Base-by-base conservation (phyloP, 1,140 invertebrate genomes). In the Drosophila serrata region DNA sequence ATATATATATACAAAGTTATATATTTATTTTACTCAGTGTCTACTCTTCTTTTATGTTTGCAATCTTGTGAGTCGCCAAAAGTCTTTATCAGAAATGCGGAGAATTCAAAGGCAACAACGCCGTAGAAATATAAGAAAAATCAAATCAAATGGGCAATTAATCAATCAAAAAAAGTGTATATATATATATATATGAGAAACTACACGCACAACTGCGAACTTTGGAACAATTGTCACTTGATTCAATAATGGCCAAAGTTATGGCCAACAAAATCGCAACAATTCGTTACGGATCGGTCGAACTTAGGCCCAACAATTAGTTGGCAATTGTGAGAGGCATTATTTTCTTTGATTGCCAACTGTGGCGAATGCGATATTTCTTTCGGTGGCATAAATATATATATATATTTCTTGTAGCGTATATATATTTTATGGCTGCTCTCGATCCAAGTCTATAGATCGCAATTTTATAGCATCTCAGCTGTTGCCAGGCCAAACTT, bases 61-160 rank as follows among this genome's bases (percentile, higher is more conserved):
- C 48, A 19, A 49, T 42, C 27, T 64, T 68, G 33, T 68, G 64
- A 49, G 31, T 56, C 42, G 59, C 37, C 37, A 64, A 64, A 61
- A 61, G 64, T 48, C 43, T 70, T 72, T 59, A 72, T 72, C 51
- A 48, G n/a, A 57, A 27, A 37, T 39, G 55, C 73, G 65, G 61
- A 46, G 59, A 46, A 59, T 69, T 82, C 75, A 78, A 74, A 85
- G 65, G 67, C 48, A 53, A 13, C 40, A 42, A 65, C 29, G 13
- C 17, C 11, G 29, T 3, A 79, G 72, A 81, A 84, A 76, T 82
- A 72, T 53, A 24, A 53, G 37, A 70, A 72, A 53, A 72, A 48
- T 70, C 68, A 68, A 82, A 75, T 81, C 65, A 85, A 86, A 81
- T 74, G 62, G 82, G 70, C 82, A 85, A 87, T 87, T 88, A 87